Evolutionary conservation across 2,113 vertebrate species (phyloP), one percentile per base, ranked within the genome.

Genomic region (Alexandromys fortis): DNA sequence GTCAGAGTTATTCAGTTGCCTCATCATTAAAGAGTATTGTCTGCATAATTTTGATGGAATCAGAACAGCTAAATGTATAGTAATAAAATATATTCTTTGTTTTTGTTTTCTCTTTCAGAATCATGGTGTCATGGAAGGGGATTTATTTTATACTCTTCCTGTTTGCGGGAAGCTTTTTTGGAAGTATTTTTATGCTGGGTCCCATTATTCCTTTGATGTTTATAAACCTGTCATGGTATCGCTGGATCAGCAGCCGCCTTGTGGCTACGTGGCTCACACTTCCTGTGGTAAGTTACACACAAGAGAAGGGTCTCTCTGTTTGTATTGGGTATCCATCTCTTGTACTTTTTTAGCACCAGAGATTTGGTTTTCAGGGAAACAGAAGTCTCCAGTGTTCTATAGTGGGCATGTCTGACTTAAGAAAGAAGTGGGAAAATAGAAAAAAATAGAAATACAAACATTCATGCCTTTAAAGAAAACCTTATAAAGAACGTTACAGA

Each of bases 261-360:
- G 99, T 99, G 33, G 99, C 99, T 91, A 99, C 99, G 55, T 99
- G 99, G 99, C 98, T 99, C 98, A 99, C 99, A 0, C 98, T 99
- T 35, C 99, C 99, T 58, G 99, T 99, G 99, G 99, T 99, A 98
- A 98, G 99, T 98, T 88, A 24, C 9, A 3, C 5, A 14, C 19
- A 21, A 47, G 5, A 63, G 17, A 73, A 61, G 11, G 12, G 12
- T 47, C 55, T 35, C 42, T 24, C 10, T 52, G 28, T 49, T 70
- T 92, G 79, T 9, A 3, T 8, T 28, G 33, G 58, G 30, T 83
- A 17, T 22, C 38, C 58, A 17, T 9, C n/a, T 70, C 17, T 47
- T 92, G 61, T 63, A 28, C 45, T 90, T 92, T 96, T 68, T 95
- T 87, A 87, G 81, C 76, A 73, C 58, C 11, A 52, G 26, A 65